Evolutionary conservation across 2,113 vertebrate species (phyloP).

Genomic region (Semnornis frantzii): DNA sequence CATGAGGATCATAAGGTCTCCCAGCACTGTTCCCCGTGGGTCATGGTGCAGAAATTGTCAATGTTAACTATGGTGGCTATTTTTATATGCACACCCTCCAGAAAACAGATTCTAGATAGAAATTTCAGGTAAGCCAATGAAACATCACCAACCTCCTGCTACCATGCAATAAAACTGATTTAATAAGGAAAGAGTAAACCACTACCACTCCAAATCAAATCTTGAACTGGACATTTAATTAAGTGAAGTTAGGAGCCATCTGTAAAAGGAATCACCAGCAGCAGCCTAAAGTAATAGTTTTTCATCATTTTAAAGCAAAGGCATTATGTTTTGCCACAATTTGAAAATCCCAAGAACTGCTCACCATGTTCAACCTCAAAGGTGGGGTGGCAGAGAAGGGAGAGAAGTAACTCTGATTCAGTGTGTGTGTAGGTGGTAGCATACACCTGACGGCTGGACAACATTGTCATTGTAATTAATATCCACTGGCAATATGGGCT

Average conservation of each 20-base stretch:
- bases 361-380: not conserved
- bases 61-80: not conserved
- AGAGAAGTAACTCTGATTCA: not conserved
- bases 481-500: not conserved
- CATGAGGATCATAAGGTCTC: not conserved
- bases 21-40: not conserved
- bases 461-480: not conserved
- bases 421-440: not conserved
- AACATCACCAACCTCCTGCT: not conserved
- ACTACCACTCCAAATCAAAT: not conserved
- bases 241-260: not conserved
- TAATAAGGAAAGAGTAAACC: not conserved
- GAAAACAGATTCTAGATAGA: not conserved
- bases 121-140: not conserved
- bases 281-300: not conserved
- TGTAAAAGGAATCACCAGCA: not conserved
- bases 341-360: not conserved
- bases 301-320: not conserved
- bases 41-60: not conserved
- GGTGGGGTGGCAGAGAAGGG: not conserved
- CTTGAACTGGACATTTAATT: not conserved
- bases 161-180: not conserved
- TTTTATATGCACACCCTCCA: not conserved
- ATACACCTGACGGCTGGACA: not conserved
- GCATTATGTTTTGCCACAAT: not conserved